Evolutionary conservation across 2,888 invertebrate genomes (phyloP), one percentile per base, ranked within the genome.

Genomic region (Drosophila affinis): DNA sequence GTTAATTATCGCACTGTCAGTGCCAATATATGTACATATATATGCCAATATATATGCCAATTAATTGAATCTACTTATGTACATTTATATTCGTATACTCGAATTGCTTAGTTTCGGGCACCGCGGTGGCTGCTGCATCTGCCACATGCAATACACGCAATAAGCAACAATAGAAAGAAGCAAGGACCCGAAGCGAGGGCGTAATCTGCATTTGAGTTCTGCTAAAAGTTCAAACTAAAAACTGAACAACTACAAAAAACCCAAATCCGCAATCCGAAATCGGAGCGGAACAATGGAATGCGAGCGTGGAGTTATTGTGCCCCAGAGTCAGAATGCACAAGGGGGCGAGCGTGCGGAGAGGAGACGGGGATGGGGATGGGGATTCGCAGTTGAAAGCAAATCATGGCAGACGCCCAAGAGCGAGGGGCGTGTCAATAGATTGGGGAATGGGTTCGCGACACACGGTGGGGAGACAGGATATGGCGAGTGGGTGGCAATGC

Each of bases 341-440:
- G 78, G 79, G 79, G 75, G 63, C 62, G 62, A 44, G 55, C 49
- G 21, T 21, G 21, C 21, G 21, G 21, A 3, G 3, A 21, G 21
- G 52, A 9, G 18, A 18, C 18, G 18, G 52, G 10, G 18, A 18
- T 2, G 18, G 21, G 21, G 21, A 3, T 3, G 32, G 10, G 75
- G 77, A 80, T 78, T 73, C 73, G 58, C 57, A 63, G 64, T 62
- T 81, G 83, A 86, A 78, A 73, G 83, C 75, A 77, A 83, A 84
- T 83, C 86, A 81, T 62, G 75, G 70, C 44, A 70, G 59, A 60
- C 52, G 18, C 24, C 32, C 47, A 51, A 53, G 46, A 62, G 24
- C n/a, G 29, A 4, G 34, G 29, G 45, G 46, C 6, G 6, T 14
- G 14, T 3, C 5, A 32, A 27, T 48, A 45, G 47, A 17, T 39